Conservation (phyloP, 2,888 invertebrate genomes). For the Carcina quercana region DNA sequence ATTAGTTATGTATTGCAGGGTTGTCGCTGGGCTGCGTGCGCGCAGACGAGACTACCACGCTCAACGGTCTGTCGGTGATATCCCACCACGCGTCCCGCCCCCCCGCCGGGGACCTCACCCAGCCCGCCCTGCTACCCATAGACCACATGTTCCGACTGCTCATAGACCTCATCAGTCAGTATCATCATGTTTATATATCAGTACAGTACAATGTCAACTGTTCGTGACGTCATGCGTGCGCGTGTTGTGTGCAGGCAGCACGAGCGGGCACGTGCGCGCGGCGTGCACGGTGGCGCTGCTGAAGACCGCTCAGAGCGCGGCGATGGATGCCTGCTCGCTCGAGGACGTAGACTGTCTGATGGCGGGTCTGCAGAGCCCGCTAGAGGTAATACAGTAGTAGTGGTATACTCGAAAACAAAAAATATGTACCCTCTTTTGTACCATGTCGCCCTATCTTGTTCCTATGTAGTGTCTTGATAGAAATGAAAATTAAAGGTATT, state of each 20-base stretch:
- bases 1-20: too few relatives aligned
- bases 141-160: constrained; percentile 87
- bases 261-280: constrained; percentile 82
- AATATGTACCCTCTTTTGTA: too few relatives aligned
- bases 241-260: constrained; percentile 69
- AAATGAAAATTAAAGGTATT: too few relatives aligned
- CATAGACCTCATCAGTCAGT: constrained; percentile 82
- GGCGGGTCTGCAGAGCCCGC: constrained; percentile 83
- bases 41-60: constrained; percentile 63
- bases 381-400: constrained; percentile 48
- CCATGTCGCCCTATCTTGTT: too few relatives aligned
- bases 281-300: constrained; percentile 86
- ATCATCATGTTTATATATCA: not conserved
- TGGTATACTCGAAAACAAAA: too few relatives aligned
- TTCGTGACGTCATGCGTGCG: not conserved
- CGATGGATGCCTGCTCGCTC: constrained; percentile 76
- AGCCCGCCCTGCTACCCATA: constrained; percentile 87
- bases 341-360: constrained; percentile 86
- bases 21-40: constrained; percentile 52
- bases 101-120: constrained; percentile 70
- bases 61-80: constrained; percentile 72
- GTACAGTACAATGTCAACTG: too few relatives aligned
- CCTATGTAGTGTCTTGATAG: too few relatives aligned
- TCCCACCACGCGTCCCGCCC: constrained; percentile 78
- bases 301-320: constrained; percentile 84